A percentile compares a stretch with the other conserved stretches of the same genome.
Conservation (phyloP, 1,140 invertebrate genomes). For the Lepidurus arcticus region DNA sequence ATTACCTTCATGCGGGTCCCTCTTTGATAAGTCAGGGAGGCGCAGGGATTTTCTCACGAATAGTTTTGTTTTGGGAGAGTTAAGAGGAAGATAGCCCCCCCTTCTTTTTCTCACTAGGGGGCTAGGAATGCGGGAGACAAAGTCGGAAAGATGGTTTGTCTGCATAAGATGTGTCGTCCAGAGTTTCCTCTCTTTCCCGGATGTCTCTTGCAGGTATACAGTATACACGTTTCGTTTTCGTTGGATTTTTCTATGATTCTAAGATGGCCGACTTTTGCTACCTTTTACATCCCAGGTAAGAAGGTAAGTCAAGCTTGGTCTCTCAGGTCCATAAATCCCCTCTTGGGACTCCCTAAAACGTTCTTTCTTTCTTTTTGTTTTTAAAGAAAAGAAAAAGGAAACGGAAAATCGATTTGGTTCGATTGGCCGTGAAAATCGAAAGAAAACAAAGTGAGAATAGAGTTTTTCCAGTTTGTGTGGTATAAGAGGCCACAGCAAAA, state of each 20-base stretch:
- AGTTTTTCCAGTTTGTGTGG: too few relatives aligned
- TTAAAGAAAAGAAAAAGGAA: neutral
- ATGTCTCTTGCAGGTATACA: too few relatives aligned
- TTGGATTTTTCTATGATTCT: too few relatives aligned
- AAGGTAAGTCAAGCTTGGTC: neutral
- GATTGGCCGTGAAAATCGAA: too few relatives aligned
- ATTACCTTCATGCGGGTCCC: neutral
- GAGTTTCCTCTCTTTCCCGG: too few relatives aligned
- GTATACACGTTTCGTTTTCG: too few relatives aligned
- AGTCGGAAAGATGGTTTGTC: too few relatives aligned
- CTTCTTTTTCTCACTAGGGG: neutral
- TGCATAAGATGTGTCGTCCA: too few relatives aligned
- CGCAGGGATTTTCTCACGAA: neutral
- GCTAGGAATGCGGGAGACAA: neutral
- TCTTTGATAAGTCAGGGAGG: neutral
- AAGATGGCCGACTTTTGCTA: neutral
- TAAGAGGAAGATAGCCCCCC: neutral
- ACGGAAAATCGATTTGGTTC: too few relatives aligned
- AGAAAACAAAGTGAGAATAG: too few relatives aligned
- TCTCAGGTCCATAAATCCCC: neutral
- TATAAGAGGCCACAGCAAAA: too few relatives aligned
- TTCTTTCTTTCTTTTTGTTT: slow-evolving; percentile 20
- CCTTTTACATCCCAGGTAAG: neutral
- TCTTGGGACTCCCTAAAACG: slow-evolving; percentile 6
- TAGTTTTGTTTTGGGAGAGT: neutral